Conservation (phyloP, 2,113 vertebrate species). For the Gambusia affinis region DNA sequence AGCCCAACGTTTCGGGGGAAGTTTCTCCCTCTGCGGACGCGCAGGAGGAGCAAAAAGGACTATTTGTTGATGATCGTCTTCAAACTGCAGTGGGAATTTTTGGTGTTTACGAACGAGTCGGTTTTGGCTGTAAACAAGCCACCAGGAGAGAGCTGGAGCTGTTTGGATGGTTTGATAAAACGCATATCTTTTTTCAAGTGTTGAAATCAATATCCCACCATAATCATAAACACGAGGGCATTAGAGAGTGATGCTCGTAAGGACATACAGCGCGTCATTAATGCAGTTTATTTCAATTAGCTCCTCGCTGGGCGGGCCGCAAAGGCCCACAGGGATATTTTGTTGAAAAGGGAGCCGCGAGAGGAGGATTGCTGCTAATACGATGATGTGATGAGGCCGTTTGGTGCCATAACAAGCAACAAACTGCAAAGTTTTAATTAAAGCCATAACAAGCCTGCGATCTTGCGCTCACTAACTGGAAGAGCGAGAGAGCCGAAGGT, state of each 20-base stretch:
- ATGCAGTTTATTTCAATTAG: slow-evolving; percentile 71
- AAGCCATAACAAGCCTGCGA: slow-evolving; percentile 52
- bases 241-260: slow-evolving; percentile 54
- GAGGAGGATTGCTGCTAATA: slow-evolving; percentile 52
- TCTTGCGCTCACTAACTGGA: slow-evolving; percentile 24
- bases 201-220: slow-evolving; percentile 65
- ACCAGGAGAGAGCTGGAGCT: slow-evolving; percentile 59
- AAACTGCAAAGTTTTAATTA: slow-evolving; percentile 74
- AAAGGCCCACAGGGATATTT: slow-evolving; percentile 63
- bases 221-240: slow-evolving; percentile 69
- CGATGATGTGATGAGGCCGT: slow-evolving; percentile 59
- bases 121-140: slow-evolving; percentile 68
- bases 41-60: slow-evolving; percentile 18
- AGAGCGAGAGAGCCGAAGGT: slow-evolving; percentile 19
- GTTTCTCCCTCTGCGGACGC: slow-evolving; percentile 36
- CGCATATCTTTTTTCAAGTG: slow-evolving; percentile 62
- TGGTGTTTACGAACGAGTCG: slow-evolving; percentile 58
- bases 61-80: slow-evolving; percentile 52
- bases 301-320: slow-evolving; percentile 45
- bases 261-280: slow-evolving; percentile 59
- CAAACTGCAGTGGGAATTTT: slow-evolving; percentile 67
- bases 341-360: slow-evolving; percentile 53
- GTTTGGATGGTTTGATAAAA: slow-evolving; percentile 64
- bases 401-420: slow-evolving; percentile 63
- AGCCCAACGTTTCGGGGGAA: slow-evolving; percentile 52